Percentiles rank a stretch among this genome's conserved stretches.
phyloP scores from a whole-genome alignment of 2,888 invertebrate genomes.

The Thelaira solivaga region DNA sequence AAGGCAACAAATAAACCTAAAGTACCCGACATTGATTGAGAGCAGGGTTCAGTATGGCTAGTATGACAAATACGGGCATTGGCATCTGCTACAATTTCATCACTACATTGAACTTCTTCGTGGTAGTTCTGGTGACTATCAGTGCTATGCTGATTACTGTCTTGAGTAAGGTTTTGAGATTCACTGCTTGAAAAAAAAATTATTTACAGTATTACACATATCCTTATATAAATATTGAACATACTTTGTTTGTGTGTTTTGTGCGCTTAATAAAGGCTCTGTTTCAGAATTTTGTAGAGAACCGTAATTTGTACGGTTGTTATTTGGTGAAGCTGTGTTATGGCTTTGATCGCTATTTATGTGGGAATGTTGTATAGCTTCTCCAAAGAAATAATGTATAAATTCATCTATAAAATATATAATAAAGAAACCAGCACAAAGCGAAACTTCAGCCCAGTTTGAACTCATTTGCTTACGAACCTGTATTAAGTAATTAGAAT shows the following conservation, averaged over 20 bases:
- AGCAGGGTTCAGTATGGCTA: slow-evolving; percentile 82
- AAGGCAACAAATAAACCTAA: slow-evolving; percentile 85
- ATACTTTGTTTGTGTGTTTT: slow-evolving; percentile 22
- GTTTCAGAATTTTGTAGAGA: slow-evolving; percentile 66
- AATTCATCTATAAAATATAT: slow-evolving; percentile 86
- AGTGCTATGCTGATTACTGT: background rate
- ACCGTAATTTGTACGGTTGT: slow-evolving; percentile 66
- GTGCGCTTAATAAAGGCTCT: slow-evolving; percentile 60
- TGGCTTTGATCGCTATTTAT: slow-evolving; percentile 18
- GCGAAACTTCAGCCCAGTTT: slow-evolving; percentile 81
- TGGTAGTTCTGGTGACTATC: background rate
- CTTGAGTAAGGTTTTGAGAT: background rate
- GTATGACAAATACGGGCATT: slow-evolving; percentile 80
- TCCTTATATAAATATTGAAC: background rate
- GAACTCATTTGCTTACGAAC: slow-evolving; percentile 80
- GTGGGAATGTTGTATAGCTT: slow-evolving; percentile 72
- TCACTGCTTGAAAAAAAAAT: background rate
- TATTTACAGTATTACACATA: background rate
- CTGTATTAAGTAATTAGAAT: slow-evolving; percentile 67
- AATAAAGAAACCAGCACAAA: slow-evolving; percentile 84
- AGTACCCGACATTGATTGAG: slow-evolving; percentile 80
- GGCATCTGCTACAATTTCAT: slow-evolving; percentile 69
- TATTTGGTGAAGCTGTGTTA: background rate
- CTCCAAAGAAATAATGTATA: slow-evolving; percentile 82
- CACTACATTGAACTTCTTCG: slow-evolving; percentile 59